phyloP scores from a whole-genome alignment of 2,113 vertebrate species.

The Panthera tigris region DNA sequence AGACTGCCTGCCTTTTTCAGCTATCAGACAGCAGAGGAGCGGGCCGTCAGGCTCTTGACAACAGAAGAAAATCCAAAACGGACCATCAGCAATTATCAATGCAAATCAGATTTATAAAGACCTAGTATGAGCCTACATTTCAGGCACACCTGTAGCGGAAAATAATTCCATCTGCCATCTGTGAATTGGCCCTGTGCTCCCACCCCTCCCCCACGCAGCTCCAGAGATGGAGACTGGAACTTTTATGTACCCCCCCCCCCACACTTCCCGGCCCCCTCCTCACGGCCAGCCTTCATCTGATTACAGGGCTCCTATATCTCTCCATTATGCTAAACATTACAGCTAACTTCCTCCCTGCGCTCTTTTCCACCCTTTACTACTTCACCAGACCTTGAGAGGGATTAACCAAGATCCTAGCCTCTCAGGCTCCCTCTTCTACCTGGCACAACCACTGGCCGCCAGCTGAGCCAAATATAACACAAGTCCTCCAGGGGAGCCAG shows the following conservation, averaged over 20 bases:
- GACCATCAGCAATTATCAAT: background rate
- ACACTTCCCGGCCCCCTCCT: background rate
- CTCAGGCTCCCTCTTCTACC: background rate
- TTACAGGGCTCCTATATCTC: slow-evolving; percentile 24
- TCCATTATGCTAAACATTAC: slow-evolving; percentile 31
- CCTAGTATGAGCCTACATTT: background rate
- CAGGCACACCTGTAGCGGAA: slow-evolving; percentile 19
- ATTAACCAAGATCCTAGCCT: slow-evolving; percentile 43
- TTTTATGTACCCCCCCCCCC: background rate
- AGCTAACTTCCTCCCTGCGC: slow-evolving; percentile 26
- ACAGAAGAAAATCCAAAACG: background rate
- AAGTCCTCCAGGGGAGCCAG: background rate
- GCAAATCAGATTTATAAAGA: background rate
- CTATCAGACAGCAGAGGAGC: background rate
- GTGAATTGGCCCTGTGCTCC: background rate
- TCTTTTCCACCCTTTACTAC: background rate
- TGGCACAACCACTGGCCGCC: background rate
- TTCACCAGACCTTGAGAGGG: slow-evolving; percentile 54
- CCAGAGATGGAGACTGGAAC: background rate
- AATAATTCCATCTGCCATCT: background rate
- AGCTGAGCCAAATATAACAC: background rate
- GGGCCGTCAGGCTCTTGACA: background rate
- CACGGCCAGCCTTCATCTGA: slow-evolving; percentile 20
- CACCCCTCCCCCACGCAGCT: rapidly evolving
- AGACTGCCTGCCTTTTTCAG: background rate